Evolutionary conservation across 2,888 invertebrate genomes (phyloP).

Genomic region (Watsonalla cultraria): DNA sequence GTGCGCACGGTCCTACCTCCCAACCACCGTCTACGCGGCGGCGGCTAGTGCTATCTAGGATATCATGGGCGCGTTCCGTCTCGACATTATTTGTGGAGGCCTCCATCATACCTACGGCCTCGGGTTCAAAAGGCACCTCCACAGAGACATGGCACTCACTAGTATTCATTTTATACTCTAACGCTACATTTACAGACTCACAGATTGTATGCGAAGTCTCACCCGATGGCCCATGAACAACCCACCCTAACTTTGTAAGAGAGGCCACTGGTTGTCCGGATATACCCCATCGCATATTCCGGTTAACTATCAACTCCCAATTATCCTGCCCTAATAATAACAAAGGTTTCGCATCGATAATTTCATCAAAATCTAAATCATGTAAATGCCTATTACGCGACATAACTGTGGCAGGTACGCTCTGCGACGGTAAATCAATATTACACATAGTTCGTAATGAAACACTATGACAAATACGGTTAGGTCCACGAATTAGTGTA

Average conservation of each 20-base stretch:
- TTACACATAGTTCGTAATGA: no score
- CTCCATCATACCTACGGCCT: background rate
- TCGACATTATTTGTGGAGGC: background rate
- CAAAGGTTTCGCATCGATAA: background rate
- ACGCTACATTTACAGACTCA: background rate
- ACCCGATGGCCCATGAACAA: background rate
- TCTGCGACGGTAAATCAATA: background rate
- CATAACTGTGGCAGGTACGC: background rate
- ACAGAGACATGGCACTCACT: constrained; percentile 4
- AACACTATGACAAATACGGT: no score
- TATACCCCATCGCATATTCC: background rate
- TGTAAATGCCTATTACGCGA: background rate
- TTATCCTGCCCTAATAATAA: background rate
- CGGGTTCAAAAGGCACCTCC: constrained; percentile 6
- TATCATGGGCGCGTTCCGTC: background rate
- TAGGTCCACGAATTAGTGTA: no score
- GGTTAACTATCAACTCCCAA: background rate
- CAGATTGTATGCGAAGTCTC: no score
- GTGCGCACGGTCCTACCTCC: constrained; percentile 1
- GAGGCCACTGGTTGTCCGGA: background rate
- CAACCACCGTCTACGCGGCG: background rate
- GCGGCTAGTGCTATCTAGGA: background rate
- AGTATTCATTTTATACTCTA: background rate
- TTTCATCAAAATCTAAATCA: background rate
- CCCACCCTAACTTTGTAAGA: constrained; percentile 1